A percentile compares a stretch with the other conserved stretches of the same genome.
Conservation (phyloP, 37 sponge, comb jelly and placozoan genomes). For the Haliclona indistincta region DNA sequence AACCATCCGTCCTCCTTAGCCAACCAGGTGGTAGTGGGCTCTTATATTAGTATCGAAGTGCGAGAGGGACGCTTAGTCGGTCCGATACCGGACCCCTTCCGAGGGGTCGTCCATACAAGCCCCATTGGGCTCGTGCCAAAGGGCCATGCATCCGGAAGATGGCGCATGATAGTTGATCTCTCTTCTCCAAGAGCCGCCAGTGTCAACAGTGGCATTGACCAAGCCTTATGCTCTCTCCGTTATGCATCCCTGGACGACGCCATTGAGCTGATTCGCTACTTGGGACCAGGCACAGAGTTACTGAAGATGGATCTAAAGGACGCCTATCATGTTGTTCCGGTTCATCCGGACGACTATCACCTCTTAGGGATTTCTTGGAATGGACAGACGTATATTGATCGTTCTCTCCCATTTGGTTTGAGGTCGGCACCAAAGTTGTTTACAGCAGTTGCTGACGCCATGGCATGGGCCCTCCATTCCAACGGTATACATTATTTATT, state of each 20-base stretch:
- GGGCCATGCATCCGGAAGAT: no score
- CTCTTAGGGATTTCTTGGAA: background rate
- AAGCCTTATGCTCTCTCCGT: no score
- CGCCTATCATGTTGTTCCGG: background rate
- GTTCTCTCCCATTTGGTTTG: background rate
- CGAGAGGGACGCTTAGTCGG: no score
- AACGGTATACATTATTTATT: background rate
- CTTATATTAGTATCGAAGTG: background rate
- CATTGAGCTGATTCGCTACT: no score
- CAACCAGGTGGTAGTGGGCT: background rate
- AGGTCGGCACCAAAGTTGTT: background rate
- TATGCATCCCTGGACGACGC: no score
- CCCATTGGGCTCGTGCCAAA: no score
- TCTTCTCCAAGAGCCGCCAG: no score
- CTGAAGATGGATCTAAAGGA: background rate
- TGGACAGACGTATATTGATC: background rate
- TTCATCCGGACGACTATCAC: background rate
- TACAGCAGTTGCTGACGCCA: background rate
- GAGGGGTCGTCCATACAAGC: no score
- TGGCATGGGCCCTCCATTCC: background rate
- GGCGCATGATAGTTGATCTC: no score
- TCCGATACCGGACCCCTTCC: no score
- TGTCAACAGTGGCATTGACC: no score
- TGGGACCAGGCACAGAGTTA: background rate
- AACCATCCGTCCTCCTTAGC: background rate